These are phyloP conservation scores for Urophycis tenuis DNA, from an alignment of 2,797 vertebrate species.

Conservation along the genomic window DNA sequence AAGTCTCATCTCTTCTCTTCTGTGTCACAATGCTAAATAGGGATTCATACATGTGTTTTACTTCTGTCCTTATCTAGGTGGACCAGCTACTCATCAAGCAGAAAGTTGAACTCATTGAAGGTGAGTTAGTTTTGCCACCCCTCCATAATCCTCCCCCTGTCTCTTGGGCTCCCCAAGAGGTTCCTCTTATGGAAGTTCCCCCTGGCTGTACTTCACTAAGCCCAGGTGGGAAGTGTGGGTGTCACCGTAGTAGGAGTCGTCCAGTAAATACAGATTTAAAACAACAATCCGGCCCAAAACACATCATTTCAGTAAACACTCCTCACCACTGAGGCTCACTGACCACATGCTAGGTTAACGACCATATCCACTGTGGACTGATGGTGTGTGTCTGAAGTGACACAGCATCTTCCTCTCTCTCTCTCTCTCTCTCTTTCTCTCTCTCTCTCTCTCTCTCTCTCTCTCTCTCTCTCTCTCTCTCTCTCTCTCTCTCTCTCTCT, in stretches of 20 bases:
- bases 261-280: too few relatives aligned
- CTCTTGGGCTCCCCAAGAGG: too few relatives aligned
- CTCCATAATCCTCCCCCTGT: too few relatives aligned
- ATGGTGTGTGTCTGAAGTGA: too few relatives aligned
- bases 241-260: too few relatives aligned
- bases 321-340: not conserved
- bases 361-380: not conserved
- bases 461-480: too few relatives aligned
- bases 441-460: too few relatives aligned
- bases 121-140: slow-evolving; percentile 53
- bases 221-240: too few relatives aligned
- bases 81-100: slow-evolving; percentile 90
- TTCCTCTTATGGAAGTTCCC: too few relatives aligned
- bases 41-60: not conserved
- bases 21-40: not conserved
- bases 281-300: too few relatives aligned
- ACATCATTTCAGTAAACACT: not conserved
- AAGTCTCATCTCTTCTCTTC: not conserved
- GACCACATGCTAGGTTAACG: not conserved
- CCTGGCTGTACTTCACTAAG: too few relatives aligned
- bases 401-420: not conserved
- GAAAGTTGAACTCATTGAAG: slow-evolving; percentile 85
- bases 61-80: slow-evolving; percentile 66
- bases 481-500: not conserved
- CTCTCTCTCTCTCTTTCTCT: not conserved